A percentile compares a stretch with the other conserved stretches of the same genome.
phyloP scores from a whole-genome alignment of 2,888 invertebrate species.

The Epinotia ramella region DNA sequence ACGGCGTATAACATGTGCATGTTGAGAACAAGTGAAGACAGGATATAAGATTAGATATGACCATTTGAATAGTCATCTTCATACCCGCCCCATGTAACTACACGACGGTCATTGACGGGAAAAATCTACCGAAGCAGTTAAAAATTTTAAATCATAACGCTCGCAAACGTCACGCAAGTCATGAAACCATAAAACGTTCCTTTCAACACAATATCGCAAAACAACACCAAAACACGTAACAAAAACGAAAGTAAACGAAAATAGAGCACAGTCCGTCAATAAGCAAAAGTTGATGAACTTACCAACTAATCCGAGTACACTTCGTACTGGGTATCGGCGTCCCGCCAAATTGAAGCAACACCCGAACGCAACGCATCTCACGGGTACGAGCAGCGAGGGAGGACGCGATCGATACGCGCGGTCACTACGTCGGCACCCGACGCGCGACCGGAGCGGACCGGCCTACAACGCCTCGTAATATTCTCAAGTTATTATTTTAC shows the following conservation, averaged over 20 bases:
- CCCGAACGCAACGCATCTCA: constrained; percentile 74
- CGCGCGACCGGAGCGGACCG: constrained; percentile 50
- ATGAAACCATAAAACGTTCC: constrained; percentile 31
- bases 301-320: constrained; percentile 57
- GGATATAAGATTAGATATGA: background rate
- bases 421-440: constrained; percentile 71
- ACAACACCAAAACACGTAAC: constrained; percentile 7
- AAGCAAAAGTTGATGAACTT: constrained; percentile 59
- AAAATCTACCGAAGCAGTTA: background rate
- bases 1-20: background rate
- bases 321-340: constrained; percentile 66
- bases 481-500: constrained; percentile 84
- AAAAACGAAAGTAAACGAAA: constrained; percentile 10
- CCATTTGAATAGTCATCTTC: background rate
- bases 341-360: constrained; percentile 78
- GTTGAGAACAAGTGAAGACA: background rate
- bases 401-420: constrained; percentile 78
- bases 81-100: background rate
- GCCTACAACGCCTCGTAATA: constrained; percentile 75
- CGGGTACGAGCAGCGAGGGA: constrained; percentile 70
- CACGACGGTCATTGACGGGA: background rate
- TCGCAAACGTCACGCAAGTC: constrained; percentile 30
- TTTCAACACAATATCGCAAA: constrained; percentile 23
- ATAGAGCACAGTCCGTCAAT: constrained; percentile 33
- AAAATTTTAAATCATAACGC: constrained; percentile 41